phyloP scores from a whole-genome alignment of 1,140 invertebrate species.

The Akabosia matsudoensis region DNA sequence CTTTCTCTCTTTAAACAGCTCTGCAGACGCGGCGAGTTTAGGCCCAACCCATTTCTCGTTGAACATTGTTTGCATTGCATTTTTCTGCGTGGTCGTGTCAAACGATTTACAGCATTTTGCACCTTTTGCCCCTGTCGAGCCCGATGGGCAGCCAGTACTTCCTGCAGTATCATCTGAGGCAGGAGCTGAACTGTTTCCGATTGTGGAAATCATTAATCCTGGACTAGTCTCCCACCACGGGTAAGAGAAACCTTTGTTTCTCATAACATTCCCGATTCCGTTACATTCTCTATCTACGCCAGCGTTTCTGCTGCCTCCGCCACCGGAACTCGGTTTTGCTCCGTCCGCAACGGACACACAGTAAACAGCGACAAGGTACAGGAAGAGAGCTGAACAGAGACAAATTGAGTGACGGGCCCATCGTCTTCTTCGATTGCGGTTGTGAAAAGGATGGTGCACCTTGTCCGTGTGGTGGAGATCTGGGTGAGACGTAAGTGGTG shows the following conservation, averaged over 20 bases:
- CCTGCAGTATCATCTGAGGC: not conserved
- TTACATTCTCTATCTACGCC: slow-evolving; percentile 36
- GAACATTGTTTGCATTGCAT: slow-evolving; percentile 21
- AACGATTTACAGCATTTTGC: slow-evolving; percentile 42
- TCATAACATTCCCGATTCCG: slow-evolving; percentile 33
- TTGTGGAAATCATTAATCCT: not conserved
- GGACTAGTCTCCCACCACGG: slow-evolving; percentile 42
- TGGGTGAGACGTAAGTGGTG: too few relatives aligned
- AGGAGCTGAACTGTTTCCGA: not conserved
- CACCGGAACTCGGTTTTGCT: not conserved
- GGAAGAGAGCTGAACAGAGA: not conserved
- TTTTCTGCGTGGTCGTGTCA: slow-evolving; percentile 16
- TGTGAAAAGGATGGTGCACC: not conserved
- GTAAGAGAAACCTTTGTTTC: slow-evolving; percentile 39
- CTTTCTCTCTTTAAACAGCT: slow-evolving; percentile 42
- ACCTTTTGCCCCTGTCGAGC: not conserved
- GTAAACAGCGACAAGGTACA: not conserved
- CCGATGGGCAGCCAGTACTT: not conserved
- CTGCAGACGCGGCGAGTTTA: slow-evolving; percentile 33
- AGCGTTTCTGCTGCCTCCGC: not conserved
- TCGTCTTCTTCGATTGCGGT: not conserved
- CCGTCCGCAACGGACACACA: not conserved
- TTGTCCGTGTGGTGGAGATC: too few relatives aligned
- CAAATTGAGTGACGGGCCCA: not conserved
- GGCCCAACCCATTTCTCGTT: slow-evolving; percentile 40